Conservation (phyloP, 2,113 vertebrate species). For the Grallaria varia region DNA sequence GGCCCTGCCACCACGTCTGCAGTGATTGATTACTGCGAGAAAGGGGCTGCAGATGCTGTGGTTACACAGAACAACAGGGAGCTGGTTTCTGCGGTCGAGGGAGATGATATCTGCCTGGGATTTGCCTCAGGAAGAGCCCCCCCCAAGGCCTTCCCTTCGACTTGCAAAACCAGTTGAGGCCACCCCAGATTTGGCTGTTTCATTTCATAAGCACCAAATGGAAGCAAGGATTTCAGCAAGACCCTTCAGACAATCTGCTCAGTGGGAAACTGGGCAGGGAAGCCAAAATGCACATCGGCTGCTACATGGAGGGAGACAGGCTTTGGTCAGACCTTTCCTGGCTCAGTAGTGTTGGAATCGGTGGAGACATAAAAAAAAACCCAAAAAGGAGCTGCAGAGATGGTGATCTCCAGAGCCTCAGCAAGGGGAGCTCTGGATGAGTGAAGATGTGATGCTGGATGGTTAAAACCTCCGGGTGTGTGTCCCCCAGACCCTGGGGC, state of each 20-base stretch:
- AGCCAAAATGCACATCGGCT: background rate
- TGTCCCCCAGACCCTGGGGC: background rate
- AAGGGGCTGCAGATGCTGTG: conserved; percentile 54
- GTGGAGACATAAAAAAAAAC: background rate
- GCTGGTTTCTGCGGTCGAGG: background rate
- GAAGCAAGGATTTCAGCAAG: background rate
- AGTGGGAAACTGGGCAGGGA: background rate
- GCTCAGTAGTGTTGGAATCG: fast-evolving
- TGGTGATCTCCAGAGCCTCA: background rate
- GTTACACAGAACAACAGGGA: background rate
- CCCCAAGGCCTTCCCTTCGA: background rate
- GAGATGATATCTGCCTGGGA: conserved; percentile 23
- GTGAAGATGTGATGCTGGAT: background rate
- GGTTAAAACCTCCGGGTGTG: background rate
- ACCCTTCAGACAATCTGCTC: background rate
- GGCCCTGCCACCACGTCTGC: background rate
- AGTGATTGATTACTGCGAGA: background rate
- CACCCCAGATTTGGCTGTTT: conserved; percentile 14
- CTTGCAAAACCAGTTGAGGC: conserved; percentile 40
- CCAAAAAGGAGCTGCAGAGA: background rate
- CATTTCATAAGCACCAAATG: background rate
- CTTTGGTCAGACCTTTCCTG: background rate
- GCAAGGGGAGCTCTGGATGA: background rate
- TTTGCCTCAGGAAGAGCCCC: background rate
- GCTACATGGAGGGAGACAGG: background rate